Evolutionary conservation across 1,140 invertebrate species (phyloP), one percentile per base, ranked within the genome.

Genomic region (Rhagoletis pomonella): DNA sequence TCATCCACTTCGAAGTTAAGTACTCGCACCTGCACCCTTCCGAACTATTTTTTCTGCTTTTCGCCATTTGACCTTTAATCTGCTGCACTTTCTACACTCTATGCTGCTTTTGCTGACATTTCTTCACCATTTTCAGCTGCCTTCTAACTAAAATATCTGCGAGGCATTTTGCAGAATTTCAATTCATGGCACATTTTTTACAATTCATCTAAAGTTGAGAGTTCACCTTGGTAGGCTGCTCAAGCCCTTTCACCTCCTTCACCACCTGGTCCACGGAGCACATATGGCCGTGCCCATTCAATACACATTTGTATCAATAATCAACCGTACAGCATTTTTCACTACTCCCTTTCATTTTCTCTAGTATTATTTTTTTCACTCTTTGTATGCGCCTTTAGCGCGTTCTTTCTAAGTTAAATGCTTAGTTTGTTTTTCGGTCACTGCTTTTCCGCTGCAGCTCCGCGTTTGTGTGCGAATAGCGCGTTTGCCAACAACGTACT

Each of bases 381-480:
- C 9, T 55, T 44, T 55, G 17, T 73, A n/a, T 73, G 12, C 47
- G 42, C 17, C 7, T 81, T 14, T 5, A 3, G 67, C 67, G 67
- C 42, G 17, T 73, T 17, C 67, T 39, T 81, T 81, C 44, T 42
- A 81, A 55, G 5, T 39, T 4, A 19, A 67, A 67, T 4, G n/a
- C 29, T 67, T 39, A 10, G 55, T 4, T 81, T n/a, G 47, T 42
- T 67, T 39, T 81, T 44, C 42, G 73, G 47, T 58, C 47, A 9
- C 44, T 14, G 42, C 42, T 47, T 44, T 81, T 81, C 47, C 47
- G 44, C 10, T 81, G 44, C 17, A 7, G 12, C 73, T 81, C 73
- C 73, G 73, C 2, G 47, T 55, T 81, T 81, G 73, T 81, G 73
- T 81, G 73, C 73, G 73, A 17, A 81, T 81, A 81, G 73, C 73